Percentiles rank a stretch among this genome's conserved stretches.
Conservation (phyloP, 2,888 invertebrate species). For the Tanytarsus gracilentus region DNA sequence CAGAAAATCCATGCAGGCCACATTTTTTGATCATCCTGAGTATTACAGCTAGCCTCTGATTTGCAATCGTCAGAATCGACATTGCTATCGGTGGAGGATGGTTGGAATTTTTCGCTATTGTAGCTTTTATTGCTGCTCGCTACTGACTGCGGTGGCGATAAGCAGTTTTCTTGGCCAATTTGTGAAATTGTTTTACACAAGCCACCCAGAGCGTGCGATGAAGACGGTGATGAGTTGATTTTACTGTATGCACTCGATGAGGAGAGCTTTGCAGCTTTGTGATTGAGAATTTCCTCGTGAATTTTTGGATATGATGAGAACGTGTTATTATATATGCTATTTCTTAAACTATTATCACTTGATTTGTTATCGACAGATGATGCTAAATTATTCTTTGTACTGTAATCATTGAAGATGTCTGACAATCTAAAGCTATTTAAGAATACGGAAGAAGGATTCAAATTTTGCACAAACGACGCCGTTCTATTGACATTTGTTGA, state of each 20-base stretch:
- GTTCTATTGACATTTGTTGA: conserved; percentile 17
- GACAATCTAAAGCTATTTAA: conserved; percentile 38
- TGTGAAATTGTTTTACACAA: conserved; percentile 61
- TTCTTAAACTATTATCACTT: conserved; percentile 36
- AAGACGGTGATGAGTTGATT: conserved; percentile 35
- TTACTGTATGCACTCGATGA: no score
- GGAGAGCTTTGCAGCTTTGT: conserved; percentile 31
- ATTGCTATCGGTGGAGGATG: background rate
- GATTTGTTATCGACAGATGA: conserved; percentile 35
- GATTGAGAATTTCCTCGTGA: conserved; percentile 42
- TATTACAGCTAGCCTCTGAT: conserved; percentile 40
- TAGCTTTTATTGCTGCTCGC: no score
- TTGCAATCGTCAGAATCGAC: conserved; percentile 40
- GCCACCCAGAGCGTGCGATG: conserved; percentile 52
- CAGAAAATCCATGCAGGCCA: conserved; percentile 99
- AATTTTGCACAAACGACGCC: conserved; percentile 20
- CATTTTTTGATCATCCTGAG: conserved; percentile 44
- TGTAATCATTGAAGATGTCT: conserved; percentile 33
- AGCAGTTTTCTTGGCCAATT: conserved; percentile 46
- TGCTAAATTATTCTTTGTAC: conserved; percentile 30
- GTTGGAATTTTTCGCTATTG: conserved; percentile 17
- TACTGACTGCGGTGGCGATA: conserved; percentile 31
- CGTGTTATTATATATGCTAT: conserved; percentile 38
- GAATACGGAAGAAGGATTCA: conserved; percentile 29
- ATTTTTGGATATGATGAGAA: conserved; percentile 41